Conservation (phyloP, 2,888 invertebrate species). For the Phrixothrix hirtus region DNA sequence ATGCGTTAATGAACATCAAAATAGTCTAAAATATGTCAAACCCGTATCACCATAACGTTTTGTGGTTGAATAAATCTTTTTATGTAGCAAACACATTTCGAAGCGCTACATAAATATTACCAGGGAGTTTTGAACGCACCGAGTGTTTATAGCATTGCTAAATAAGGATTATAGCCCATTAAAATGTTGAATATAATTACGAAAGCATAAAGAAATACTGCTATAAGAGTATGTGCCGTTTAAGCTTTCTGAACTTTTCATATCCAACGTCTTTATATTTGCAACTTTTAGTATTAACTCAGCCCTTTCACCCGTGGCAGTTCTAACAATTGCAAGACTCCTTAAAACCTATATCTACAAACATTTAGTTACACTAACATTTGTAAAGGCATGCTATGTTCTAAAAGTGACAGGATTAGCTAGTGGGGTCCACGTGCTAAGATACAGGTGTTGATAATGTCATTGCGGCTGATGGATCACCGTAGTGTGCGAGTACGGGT, state of each 20-base stretch:
- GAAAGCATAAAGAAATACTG: constrained; percentile 13
- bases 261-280: too few relatives aligned
- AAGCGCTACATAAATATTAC: constrained; percentile 9
- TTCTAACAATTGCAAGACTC: not conserved
- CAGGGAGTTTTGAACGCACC: constrained; percentile 6
- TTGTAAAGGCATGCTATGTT: constrained; percentile 23
- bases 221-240: too few relatives aligned
- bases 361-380: constrained; percentile 17
- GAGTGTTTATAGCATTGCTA: constrained; percentile 5
- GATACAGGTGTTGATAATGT: constrained; percentile 48
- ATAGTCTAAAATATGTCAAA: constrained; percentile 19
- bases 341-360: constrained; percentile 21
- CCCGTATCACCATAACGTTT: constrained; percentile 11
- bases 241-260: too few relatives aligned
- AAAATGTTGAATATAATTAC: constrained; percentile 16
- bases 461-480: constrained; percentile 43
- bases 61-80: constrained; percentile 20
- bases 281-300: too few relatives aligned
- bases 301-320: not conserved
- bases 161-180: constrained; percentile 19
- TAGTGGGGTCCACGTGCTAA: constrained; percentile 35
- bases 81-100: constrained; percentile 5
- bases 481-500: constrained; percentile 4
- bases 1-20: constrained; percentile 11
- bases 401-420: constrained; percentile 27